Base-by-base conservation (phyloP, 1,140 invertebrate species). In the Meloidogyne floridensis region DNA sequence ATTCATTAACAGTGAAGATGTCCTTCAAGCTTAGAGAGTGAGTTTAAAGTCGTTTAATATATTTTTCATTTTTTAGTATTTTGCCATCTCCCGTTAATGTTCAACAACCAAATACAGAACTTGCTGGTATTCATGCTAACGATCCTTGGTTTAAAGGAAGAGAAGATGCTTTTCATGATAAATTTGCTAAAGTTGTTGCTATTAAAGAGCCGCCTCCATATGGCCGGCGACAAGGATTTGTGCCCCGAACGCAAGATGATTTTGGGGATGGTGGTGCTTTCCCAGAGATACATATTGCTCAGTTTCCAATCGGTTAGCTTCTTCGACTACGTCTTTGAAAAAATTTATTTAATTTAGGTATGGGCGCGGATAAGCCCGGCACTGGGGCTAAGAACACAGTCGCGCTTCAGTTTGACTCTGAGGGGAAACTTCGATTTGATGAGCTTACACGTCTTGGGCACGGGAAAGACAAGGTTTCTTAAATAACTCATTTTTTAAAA, bases 261-360 rank as follows among this genome's bases (percentile, higher is more conserved):
- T 95, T 93, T 93, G 93, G 93, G 87, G 97, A 99, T 94, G 98
- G 98, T 8, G 98, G 98, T 11, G 95, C 98, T 0, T 99, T 96
- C 91, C 97, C 98, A 1, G 98, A 99, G 92, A 97, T 99, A 80
- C 94, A 94, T 90, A 94, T 98, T 13, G 96, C 96, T 0, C 98
- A 99, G 88, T 97, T 96, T 92, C 98, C 98, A 0, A 91, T 99
- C 51, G 94, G 94, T 83, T 94, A 97, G 92, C 78, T 20, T 13
- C 0, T 20, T 75, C 13, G 10, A 43, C 47, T 47, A 56, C 77
- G 2, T 32, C 15, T 75, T 13, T 73, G 53, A 0, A 8, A 5
- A 32, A 18, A 15, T 20, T 69, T 73, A 15, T 80, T n/a, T 1
- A 74, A 11, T 86, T 76, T 70, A 86, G 85, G 83, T 1, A 86